Conservation (phyloP, 2,113 vertebrate species). For the Asarcornis scutulata region DNA sequence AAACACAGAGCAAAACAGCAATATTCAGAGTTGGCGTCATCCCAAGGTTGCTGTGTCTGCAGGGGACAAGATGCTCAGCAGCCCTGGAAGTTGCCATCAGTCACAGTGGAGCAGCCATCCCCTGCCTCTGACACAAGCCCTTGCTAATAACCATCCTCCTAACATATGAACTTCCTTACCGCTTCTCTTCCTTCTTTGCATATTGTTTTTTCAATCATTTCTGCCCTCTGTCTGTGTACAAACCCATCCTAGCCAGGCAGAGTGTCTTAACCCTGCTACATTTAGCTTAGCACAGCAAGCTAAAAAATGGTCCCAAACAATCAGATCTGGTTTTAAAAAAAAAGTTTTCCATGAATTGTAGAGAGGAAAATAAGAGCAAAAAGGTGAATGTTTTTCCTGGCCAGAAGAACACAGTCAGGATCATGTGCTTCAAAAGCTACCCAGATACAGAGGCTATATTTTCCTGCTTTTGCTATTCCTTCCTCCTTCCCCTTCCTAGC, state of each 20-base stretch:
- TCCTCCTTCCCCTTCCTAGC: slow-evolving; percentile 12
- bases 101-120: accelerated
- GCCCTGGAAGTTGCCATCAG: neutral
- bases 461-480: neutral
- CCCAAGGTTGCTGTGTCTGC: neutral
- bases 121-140: neutral
- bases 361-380: slow-evolving; percentile 18
- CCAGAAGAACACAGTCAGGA: neutral
- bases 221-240: neutral
- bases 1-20: accelerated
- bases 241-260: neutral
- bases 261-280: neutral
- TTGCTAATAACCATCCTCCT: neutral
- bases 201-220: neutral
- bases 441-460: neutral
- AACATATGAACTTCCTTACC: neutral
- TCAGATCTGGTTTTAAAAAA: neutral
- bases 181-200: neutral
- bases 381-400: slow-evolving; percentile 13
- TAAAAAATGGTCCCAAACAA: neutral
- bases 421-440: neutral
- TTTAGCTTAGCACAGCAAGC: neutral
- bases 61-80: neutral
- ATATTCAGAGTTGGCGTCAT: neutral
- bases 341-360: neutral